These are phyloP conservation scores for Trachops cirrhosus DNA, from an alignment of 2,797 vertebrate species.

Conservation along the genomic window DNA sequence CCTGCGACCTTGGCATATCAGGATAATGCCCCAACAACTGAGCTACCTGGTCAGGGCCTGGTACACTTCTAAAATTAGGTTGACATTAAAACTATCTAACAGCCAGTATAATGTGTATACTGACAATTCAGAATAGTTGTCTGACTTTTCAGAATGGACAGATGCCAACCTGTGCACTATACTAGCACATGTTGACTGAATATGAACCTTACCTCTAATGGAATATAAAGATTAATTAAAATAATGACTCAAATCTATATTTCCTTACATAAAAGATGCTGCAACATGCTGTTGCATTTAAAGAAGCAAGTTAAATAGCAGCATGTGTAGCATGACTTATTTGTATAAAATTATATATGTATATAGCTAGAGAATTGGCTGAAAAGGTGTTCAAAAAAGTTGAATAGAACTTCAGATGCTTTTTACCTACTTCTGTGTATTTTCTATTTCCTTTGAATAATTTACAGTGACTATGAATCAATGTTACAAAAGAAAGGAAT, in stretches of 20 bases:
- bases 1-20: not conserved
- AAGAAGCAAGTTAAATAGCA: not conserved
- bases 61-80: not conserved
- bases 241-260: not conserved
- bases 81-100: not conserved
- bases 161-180: not conserved
- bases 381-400: not conserved
- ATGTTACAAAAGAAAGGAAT: conserved; percentile 22
- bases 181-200: not conserved
- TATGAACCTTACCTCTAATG: not conserved
- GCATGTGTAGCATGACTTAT: not conserved
- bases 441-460: conserved; percentile 10
- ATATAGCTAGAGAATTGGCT: not conserved
- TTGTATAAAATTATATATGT: not conserved
- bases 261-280: not conserved
- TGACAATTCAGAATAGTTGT: not conserved
- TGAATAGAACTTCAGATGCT: not conserved
- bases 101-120: not conserved
- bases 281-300: not conserved
- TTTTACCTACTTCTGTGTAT: not conserved
- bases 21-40: not conserved
- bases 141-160: not conserved
- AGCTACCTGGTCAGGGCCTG: not conserved
- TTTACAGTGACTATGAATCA: not conserved
- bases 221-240: not conserved